Evolutionary conservation across 1,140 invertebrate genomes (phyloP).

Genomic region (Lepeophtheirus salmonis): DNA sequence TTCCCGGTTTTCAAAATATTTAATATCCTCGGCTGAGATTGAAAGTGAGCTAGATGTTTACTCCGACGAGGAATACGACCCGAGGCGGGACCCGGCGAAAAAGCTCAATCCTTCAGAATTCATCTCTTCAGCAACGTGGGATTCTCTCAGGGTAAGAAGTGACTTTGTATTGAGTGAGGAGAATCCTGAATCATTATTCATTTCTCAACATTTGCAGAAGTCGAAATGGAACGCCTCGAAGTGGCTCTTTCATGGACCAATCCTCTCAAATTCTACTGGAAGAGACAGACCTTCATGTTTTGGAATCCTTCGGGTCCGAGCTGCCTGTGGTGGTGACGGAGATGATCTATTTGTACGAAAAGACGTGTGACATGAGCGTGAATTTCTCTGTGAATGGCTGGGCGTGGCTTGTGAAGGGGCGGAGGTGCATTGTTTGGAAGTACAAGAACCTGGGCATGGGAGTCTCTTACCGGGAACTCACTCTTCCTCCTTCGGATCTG

Average conservation of each 20-base stretch:
- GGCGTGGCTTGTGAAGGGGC: slow-evolving; percentile 69
- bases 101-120: no score
- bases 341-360: not conserved
- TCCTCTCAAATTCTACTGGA: not conserved
- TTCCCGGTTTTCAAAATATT: no score
- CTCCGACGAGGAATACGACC: no score
- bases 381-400: slow-evolving; percentile 43
- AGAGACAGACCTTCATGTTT: not conserved
- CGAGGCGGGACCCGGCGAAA: no score
- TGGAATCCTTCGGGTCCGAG: not conserved
- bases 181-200: no score
- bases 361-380: slow-evolving; percentile 35
- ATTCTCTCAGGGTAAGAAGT: no score
- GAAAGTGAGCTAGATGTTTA: no score
- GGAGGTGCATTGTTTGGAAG: slow-evolving; percentile 68
- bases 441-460: slow-evolving; percentile 33
- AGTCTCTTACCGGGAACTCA: slow-evolving; percentile 48
- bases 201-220: no score
- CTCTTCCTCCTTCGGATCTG: slow-evolving; percentile 70
- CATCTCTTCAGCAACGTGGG: no score
- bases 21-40: no score
- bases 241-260: not conserved
- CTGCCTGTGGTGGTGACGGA: slow-evolving; percentile 9
- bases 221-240: slow-evolving; percentile 4
- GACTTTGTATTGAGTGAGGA: no score